Conservation (phyloP, 2,113 vertebrate species). For the Porphyrio hochstetteri region DNA sequence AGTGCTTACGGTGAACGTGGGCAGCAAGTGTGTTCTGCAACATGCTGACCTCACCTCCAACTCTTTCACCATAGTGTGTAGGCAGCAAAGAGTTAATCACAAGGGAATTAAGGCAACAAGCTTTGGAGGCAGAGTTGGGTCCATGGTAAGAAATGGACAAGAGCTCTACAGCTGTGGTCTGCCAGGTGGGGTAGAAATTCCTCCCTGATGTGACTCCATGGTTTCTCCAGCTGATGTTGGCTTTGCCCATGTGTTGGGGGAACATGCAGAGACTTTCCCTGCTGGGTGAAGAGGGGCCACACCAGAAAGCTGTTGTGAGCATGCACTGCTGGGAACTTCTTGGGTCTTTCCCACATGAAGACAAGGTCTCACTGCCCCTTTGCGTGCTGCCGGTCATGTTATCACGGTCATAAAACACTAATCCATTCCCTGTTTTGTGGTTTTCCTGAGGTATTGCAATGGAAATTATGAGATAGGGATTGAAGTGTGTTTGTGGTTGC, state of each 20-base stretch:
- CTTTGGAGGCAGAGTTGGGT: not conserved
- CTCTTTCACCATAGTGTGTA: not conserved
- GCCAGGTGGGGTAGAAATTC: not conserved
- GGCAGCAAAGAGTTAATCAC: not conserved
- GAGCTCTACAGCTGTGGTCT: not conserved
- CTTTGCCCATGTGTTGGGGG: not conserved
- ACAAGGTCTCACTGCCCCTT: not conserved
- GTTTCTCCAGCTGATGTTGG: not conserved
- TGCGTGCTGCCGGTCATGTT: not conserved
- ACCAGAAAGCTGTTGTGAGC: not conserved
- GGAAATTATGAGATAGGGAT: not conserved
- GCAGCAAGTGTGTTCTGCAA: not conserved
- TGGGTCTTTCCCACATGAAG: not conserved
- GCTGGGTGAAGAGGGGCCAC: not conserved
- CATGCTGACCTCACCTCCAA: not conserved
- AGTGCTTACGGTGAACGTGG: not conserved
- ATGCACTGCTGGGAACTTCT: not conserved
- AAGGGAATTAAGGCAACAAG: not conserved
- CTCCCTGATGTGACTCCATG: not conserved
- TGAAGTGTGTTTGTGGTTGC: not conserved
- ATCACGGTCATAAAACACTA: not conserved
- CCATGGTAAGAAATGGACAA: not conserved
- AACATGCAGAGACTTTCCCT: not conserved
- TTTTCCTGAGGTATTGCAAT: slow-evolving; percentile 12
- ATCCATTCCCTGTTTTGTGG: not conserved